Percentiles rank a stretch among this genome's conserved stretches.
phyloP scores from a whole-genome alignment of 1,140 invertebrate genomes.

The Chironomus tepperi region DNA sequence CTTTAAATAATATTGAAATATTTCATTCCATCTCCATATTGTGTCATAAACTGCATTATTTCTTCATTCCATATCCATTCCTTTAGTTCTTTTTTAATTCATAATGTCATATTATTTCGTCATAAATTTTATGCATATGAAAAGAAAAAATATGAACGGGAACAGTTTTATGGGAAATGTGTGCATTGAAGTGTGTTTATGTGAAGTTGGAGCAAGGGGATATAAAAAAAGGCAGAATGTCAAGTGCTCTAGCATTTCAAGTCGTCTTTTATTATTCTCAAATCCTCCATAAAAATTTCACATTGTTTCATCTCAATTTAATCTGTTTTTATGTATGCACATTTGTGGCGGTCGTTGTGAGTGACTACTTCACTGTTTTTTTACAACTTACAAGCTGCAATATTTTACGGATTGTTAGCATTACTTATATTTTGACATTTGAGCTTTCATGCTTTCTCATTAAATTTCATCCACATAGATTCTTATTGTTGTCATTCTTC shows the following conservation, averaged over 20 bases:
- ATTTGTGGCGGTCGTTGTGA: background rate
- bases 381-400: background rate
- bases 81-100: no score
- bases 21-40: no score
- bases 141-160: background rate
- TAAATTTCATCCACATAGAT: background rate
- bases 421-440: background rate
- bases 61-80: no score
- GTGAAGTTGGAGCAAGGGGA: no score
- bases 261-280: background rate
- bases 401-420: conserved; percentile 19
- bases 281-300: conserved; percentile 20
- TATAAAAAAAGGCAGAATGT: background rate
- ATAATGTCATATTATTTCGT: background rate
- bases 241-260: background rate
- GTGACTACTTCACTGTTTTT: background rate
- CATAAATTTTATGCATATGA: conserved; percentile 3
- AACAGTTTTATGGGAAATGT: background rate
- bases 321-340: conserved; percentile 1
- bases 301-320: conserved; percentile 23
- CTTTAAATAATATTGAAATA: no score
- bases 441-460: background rate
- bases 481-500: no score
- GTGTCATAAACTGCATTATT: no score
- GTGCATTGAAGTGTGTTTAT: background rate